Evolutionary conservation across 2,888 invertebrate species (phyloP).

Genomic region (Tipula helvola): DNA sequence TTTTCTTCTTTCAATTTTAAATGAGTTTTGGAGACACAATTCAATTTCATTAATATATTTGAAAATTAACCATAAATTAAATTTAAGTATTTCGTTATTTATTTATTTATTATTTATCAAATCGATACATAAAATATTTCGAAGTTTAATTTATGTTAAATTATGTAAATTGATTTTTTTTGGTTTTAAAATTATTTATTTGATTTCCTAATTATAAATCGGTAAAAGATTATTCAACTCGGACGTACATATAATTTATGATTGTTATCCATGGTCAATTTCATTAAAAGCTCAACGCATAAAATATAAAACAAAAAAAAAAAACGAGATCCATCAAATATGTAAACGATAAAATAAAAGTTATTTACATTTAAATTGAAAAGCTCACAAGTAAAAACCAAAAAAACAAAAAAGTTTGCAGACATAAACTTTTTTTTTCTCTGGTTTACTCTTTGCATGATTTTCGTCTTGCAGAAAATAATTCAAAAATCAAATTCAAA

Average conservation of each 20-base stretch:
- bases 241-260: not conserved
- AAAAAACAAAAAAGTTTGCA: not conserved
- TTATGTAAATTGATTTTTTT: not conserved
- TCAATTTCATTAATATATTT: not conserved
- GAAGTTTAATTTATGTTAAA: not conserved
- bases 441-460: not conserved
- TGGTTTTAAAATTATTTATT: not conserved
- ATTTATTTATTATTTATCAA: not conserved
- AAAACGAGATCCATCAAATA: not conserved
- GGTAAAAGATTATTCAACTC: too few relatives aligned
- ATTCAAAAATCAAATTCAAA: not conserved
- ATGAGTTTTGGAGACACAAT: not conserved
- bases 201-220: not conserved
- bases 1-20: not conserved
- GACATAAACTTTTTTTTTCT: not conserved
- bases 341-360: not conserved
- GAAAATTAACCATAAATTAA: not conserved
- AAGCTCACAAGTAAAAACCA: not conserved
- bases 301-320: not conserved
- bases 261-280: not conserved
- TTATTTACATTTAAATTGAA: not conserved
- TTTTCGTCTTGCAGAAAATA: not conserved
- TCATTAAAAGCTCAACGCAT: not conserved
- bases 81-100: not conserved
- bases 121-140: too few relatives aligned